Evolutionary conservation across 2,888 invertebrate genomes (phyloP).

Genomic region (Thereva nobilitata): DNA sequence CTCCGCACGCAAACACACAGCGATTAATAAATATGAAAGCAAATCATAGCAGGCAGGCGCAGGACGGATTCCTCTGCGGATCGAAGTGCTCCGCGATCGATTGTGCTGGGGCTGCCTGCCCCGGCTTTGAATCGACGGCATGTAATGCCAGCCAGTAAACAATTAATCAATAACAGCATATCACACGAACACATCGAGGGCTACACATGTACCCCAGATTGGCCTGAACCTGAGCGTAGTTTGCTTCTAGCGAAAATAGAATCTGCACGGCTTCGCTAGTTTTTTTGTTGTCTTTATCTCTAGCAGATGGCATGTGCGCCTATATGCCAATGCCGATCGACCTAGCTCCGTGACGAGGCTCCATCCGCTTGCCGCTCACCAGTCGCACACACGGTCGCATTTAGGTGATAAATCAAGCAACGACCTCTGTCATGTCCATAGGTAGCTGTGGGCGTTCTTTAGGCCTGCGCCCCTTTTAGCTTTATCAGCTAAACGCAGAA

Average conservation of each 20-base stretch:
- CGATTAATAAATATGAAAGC: constrained; percentile 28
- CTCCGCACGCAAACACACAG: constrained; percentile 25
- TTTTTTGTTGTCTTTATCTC: no score
- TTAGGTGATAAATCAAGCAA: constrained; percentile 25
- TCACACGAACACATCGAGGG: constrained; percentile 26
- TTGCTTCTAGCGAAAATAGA: neutral
- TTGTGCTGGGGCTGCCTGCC: neutral
- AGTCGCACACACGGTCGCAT: neutral
- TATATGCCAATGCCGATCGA: neutral
- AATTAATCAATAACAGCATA: constrained; percentile 36
- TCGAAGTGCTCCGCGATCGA: neutral
- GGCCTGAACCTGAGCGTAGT: neutral
- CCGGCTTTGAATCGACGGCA: constrained; percentile 27
- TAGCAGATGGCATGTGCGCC: neutral
- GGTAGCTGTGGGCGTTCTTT: constrained; percentile 34
- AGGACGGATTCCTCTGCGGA: neutral
- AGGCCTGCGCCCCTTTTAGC: constrained; percentile 30
- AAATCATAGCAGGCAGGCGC: constrained; percentile 6
- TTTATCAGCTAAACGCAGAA: neutral
- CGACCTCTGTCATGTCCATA: constrained; percentile 35
- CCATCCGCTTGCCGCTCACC: neutral
- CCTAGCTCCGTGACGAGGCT: neutral
- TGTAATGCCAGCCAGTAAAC: constrained; percentile 35
- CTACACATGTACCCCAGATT: constrained; percentile 15
- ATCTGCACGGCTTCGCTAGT: no score